Evolutionary conservation across 2,888 invertebrate species (phyloP).

Genomic region (Tenodera sinensis): DNA sequence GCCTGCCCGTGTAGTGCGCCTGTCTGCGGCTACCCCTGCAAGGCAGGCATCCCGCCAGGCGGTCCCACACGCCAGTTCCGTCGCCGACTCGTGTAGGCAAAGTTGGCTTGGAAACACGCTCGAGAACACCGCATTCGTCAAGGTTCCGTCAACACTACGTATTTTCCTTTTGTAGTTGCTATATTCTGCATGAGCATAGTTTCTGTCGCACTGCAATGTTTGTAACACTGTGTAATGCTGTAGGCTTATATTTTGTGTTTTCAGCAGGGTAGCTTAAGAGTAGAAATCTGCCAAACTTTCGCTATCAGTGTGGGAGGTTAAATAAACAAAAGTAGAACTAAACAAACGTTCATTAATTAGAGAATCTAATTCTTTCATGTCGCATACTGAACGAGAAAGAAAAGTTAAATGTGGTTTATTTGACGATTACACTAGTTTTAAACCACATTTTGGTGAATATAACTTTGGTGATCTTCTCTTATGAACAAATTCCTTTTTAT

Average conservation of each 20-base stretch:
- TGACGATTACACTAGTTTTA: too few species aligned
- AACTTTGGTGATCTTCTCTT: too few species aligned
- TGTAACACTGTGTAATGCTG: neutral
- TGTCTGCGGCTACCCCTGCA: slow-evolving; percentile 22
- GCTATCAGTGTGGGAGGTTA: too few species aligned
- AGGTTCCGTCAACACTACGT: neutral
- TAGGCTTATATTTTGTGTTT: neutral
- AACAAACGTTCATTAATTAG: too few species aligned
- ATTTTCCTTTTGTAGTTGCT: neutral
- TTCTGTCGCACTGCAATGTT: neutral
- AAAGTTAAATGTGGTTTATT: too few species aligned
- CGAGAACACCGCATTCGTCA: neutral
- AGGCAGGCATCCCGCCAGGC: slow-evolving; percentile 10
- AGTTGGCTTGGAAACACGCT: neutral
- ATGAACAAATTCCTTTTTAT: too few species aligned
- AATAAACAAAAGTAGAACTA: too few species aligned
- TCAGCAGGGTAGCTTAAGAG: neutral
- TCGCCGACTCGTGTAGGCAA: neutral
- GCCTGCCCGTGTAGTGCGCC: neutral
- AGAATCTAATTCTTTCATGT: too few species aligned
- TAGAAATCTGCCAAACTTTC: neutral
- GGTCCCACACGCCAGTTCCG: neutral
- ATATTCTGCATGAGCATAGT: neutral
- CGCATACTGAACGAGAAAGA: too few species aligned
- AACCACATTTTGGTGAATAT: too few species aligned